Conservation (phyloP, 1,140 invertebrate genomes). For the Spodoptera frugiperda region DNA sequence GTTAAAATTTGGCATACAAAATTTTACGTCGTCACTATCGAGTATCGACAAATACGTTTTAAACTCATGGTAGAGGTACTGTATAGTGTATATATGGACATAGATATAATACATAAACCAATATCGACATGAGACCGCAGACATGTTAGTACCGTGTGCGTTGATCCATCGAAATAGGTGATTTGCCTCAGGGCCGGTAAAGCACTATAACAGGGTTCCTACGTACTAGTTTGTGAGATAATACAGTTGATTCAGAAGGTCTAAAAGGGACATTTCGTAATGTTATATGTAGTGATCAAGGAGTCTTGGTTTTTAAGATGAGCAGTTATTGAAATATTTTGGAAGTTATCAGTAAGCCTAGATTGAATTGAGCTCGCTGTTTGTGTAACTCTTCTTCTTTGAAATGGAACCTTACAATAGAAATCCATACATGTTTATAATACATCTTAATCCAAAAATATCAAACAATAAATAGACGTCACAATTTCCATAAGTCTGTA, state of each 20-base stretch:
- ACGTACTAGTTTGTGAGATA: neutral
- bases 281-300: too few relatives aligned
- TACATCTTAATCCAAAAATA: neutral
- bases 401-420: too few relatives aligned
- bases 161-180: conserved; percentile 33
- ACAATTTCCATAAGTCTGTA: neutral
- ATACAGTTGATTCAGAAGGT: neutral
- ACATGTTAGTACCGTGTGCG: conserved; percentile 35
- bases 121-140: conserved; percentile 42
- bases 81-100: neutral
- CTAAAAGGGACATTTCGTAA: neutral
- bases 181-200: conserved; percentile 28
- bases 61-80: neutral
- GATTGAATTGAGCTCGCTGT: too few relatives aligned
- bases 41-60: neutral
- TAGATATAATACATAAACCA: conserved; percentile 15
- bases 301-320: too few relatives aligned
- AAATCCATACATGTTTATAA: too few relatives aligned
- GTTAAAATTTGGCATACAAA: too few relatives aligned
- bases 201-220: conserved; percentile 20
- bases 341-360: too few relatives aligned
- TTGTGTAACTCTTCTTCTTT: too few relatives aligned
- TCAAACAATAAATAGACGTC: neutral
- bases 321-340: too few relatives aligned
- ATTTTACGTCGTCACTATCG: too few relatives aligned